phyloP scores from a whole-genome alignment of 2,888 invertebrate species.

The Epiblema foenella region DNA sequence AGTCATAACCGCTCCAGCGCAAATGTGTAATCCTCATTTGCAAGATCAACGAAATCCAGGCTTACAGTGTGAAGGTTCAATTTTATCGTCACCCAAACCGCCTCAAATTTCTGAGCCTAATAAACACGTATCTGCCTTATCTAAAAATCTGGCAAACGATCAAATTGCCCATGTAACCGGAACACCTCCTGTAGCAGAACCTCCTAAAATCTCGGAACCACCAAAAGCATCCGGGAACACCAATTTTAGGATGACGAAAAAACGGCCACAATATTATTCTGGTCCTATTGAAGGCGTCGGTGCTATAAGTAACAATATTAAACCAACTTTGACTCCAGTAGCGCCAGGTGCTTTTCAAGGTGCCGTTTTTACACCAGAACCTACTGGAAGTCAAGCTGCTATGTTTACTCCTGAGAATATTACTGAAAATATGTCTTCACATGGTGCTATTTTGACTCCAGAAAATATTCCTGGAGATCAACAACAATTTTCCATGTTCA shows the following conservation, averaged over 20 bases:
- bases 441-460: constrained; percentile 15
- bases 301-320: constrained; percentile 71
- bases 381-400: constrained; percentile 37
- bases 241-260: constrained; percentile 75
- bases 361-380: constrained; percentile 66
- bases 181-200: constrained; percentile 48
- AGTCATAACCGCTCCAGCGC: constrained; percentile 35
- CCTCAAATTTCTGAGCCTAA: constrained; percentile 21
- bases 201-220: constrained; percentile 64
- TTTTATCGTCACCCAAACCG: constrained; percentile 7
- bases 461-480: background rate
- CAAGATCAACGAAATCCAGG: constrained; percentile 19
- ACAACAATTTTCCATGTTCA: constrained; percentile 8
- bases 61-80: background rate
- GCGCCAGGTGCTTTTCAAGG: constrained; percentile 61
- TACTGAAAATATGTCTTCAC: constrained; percentile 26
- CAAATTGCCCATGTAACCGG: background rate
- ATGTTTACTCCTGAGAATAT: constrained; percentile 10
- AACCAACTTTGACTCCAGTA: constrained; percentile 64
- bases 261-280: constrained; percentile 78
- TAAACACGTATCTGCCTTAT: constrained; percentile 18
- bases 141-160: constrained; percentile 20
- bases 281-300: constrained; percentile 79
- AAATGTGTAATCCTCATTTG: constrained; percentile 54
- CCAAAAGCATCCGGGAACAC: constrained; percentile 66